Conservation (phyloP, 2,888 invertebrate species). For the Chrysomela aeneicollis region DNA sequence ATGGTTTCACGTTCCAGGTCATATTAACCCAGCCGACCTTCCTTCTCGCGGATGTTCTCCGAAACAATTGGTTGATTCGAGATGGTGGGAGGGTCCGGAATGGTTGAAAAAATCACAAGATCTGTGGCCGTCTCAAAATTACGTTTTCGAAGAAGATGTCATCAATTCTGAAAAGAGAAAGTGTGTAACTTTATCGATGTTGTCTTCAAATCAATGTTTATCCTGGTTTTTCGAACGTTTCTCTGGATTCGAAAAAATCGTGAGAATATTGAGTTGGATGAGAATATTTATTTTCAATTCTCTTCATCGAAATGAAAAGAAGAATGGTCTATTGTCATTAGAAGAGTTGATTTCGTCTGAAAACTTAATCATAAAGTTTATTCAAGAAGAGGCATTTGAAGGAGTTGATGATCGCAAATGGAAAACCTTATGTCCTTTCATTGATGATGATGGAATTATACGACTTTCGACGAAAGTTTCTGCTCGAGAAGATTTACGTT, state of each 20-base stretch:
- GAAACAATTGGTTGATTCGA: too few relatives aligned
- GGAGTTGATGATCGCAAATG: too few relatives aligned
- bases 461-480: slow-evolving; percentile 10
- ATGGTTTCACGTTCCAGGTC: too few relatives aligned
- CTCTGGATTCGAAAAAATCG: slow-evolving; percentile 7
- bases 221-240: not conserved
- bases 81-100: too few relatives aligned
- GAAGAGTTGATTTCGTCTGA: slow-evolving; percentile 4
- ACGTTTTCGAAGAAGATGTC: too few relatives aligned
- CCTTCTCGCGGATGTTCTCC: too few relatives aligned
- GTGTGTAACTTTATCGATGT: too few relatives aligned
- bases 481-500: slow-evolving; percentile 1
- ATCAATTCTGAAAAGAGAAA: too few relatives aligned
- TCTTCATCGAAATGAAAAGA: slow-evolving; percentile 1
- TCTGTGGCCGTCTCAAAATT: too few relatives aligned
- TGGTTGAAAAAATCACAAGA: too few relatives aligned
- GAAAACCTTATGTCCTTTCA: slow-evolving; percentile 11
- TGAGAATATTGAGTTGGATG: slow-evolving; percentile 4
- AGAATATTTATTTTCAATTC: slow-evolving; percentile 10
- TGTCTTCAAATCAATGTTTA: too few relatives aligned
- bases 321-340: not conserved
- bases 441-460: slow-evolving; percentile 17
- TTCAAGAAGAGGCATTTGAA: slow-evolving; percentile 9
- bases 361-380: not conserved
- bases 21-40: too few relatives aligned